Conservation (phyloP, 1,140 invertebrate species). For the Zaprionus nigranus region DNA sequence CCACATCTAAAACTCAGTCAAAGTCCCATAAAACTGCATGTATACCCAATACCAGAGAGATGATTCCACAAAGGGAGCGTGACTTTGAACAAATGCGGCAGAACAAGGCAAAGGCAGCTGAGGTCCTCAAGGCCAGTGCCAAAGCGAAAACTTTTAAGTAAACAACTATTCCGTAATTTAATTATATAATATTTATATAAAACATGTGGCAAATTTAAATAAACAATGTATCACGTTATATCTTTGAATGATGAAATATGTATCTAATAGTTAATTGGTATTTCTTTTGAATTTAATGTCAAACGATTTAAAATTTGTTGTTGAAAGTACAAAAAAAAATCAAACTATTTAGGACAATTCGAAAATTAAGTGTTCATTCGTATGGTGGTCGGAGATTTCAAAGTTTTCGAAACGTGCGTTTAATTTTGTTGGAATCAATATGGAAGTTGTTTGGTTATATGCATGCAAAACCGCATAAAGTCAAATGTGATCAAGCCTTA, state of each 20-base stretch:
- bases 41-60: slow-evolving; percentile 82
- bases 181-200: no score
- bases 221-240: neutral
- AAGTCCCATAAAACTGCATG: slow-evolving; percentile 52
- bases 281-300: neutral
- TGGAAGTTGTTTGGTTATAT: neutral
- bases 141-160: slow-evolving; percentile 22
- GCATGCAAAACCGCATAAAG: neutral
- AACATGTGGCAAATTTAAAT: no score
- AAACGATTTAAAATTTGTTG: slow-evolving; percentile 1
- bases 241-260: neutral
- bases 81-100: slow-evolving; percentile 87
- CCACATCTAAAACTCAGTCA: slow-evolving; percentile 15
- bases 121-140: slow-evolving; percentile 87
- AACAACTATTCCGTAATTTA: neutral
- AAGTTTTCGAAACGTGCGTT: slow-evolving; percentile 1
- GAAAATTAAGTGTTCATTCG: neutral
- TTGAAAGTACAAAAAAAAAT: neutral
- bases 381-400: neutral
- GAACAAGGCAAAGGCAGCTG: slow-evolving; percentile 91
- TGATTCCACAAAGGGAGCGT: slow-evolving; percentile 90
- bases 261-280: neutral
- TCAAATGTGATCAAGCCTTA: neutral
- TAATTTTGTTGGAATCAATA: slow-evolving; percentile 18
- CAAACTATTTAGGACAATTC: slow-evolving; percentile 5